phyloP scores from a whole-genome alignment of 2,888 invertebrate genomes.

The Mythimna pallens region DNA sequence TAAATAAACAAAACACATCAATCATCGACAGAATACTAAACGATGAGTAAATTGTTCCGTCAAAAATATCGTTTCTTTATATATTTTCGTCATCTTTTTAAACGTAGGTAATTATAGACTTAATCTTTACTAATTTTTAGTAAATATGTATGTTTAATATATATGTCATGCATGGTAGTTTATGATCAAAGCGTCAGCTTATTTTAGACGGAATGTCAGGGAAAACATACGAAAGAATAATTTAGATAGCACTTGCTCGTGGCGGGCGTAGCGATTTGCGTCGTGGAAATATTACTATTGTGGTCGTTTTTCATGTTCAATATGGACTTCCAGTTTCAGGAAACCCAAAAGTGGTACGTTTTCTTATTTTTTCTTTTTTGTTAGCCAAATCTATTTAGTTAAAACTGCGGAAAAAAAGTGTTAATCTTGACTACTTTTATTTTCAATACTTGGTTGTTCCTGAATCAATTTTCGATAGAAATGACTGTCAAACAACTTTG shows the following conservation, averaged over 20 bases:
- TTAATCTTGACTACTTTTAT: too few species aligned
- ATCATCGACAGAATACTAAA: conserved; percentile 11
- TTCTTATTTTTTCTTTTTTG: too few species aligned
- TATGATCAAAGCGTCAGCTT: neutral
- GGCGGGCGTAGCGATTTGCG: neutral
- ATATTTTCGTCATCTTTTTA: neutral
- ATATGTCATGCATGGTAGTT: neutral
- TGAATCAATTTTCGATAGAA: too few species aligned
- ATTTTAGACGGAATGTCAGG: conserved; percentile 1
- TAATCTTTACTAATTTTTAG: neutral
- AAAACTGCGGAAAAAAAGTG: too few species aligned
- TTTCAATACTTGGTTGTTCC: too few species aligned
- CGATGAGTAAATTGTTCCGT: conserved; percentile 7
- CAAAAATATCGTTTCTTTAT: neutral
- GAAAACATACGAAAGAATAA: neutral
- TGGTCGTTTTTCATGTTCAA: neutral
- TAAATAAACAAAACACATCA: conserved; percentile 16
- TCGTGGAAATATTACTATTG: neutral
- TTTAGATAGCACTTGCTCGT: too few species aligned
- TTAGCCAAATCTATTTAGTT: too few species aligned
- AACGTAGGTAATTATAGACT: neutral
- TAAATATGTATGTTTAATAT: conserved; percentile 1
- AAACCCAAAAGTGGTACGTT: neutral
- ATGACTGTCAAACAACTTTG: too few species aligned
- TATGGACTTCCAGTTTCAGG: neutral